Base-by-base conservation (phyloP, 2,797 vertebrate species). In the Acanthopagrus latus region DNA sequence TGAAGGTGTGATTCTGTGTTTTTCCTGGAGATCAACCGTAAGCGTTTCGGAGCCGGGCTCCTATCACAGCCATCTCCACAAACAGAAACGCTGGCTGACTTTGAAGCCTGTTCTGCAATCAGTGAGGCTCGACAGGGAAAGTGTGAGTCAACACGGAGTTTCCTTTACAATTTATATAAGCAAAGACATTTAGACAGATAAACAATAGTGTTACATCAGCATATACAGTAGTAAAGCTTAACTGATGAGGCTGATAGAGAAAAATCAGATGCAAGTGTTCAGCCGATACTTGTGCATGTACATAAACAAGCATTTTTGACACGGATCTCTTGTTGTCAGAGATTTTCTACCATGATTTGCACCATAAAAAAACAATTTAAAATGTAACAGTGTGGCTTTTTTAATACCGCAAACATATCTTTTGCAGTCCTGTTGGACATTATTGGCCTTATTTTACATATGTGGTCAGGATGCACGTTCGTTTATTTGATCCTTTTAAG, bases 21-120 rank as follows among this genome's bases (percentile, higher is more conserved):
- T 71, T 84, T 64, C 43, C 54, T 66, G 21, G 65, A 76, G 52
- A 73, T 74, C 44, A 44, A 71, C 50, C 43, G 7, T 16, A 17
- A 73, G 76, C 33, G 52, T 80, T 88, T 84, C 57, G 76, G 63
- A 80, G 67, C 44, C 17, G n/a, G 41, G 81, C 44, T 65, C 51
- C 65, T 87, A 86, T 91, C 85, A 6, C 71, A 0, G 41, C 44
- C 44, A 86, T 88, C 77, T 81, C 43, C 62, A 87, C 70, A 82
- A 89, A 82, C 84, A 78, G 47, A 86, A 82, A 67, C 10, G 47
- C 52, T 68, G 46, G 25, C 47, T 7, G 21, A 50, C 79, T 89
- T 85, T 88, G 82, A 90, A 88, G 78, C 60, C 64, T 68, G 79
- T 81, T 83, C 65, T 27, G 83, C 76, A 90, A 87, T 90, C 87